These are phyloP conservation scores for Platycheirus albimanus DNA, from an alignment of 2,888 invertebrate genomes.

Conservation along the genomic window DNA sequence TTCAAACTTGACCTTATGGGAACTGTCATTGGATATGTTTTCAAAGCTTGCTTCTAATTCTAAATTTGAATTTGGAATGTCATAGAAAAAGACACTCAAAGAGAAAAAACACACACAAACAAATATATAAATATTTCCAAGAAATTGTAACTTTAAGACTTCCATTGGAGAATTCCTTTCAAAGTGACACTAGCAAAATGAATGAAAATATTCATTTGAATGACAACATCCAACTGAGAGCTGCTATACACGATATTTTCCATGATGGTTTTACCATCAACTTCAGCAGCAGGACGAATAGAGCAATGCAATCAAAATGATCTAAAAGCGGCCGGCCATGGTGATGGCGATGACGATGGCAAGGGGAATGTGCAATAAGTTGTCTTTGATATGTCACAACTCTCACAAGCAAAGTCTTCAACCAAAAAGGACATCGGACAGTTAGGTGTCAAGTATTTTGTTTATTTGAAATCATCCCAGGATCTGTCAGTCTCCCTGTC, in stretches of 20 bases:
- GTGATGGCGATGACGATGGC: neutral
- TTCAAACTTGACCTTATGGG: no score
- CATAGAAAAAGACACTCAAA: slow-evolving; percentile 22
- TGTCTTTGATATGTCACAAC: slow-evolving; percentile 67
- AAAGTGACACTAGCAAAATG: slow-evolving; percentile 38
- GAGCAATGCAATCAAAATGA: slow-evolving; percentile 42
- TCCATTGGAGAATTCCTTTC: slow-evolving; percentile 9
- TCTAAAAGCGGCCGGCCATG: slow-evolving; percentile 4
- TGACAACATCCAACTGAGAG: slow-evolving; percentile 43
- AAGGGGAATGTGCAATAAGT: slow-evolving; percentile 55
- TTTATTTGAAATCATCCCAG: slow-evolving; percentile 61
- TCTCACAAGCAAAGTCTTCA: slow-evolving; percentile 44
- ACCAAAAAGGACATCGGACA: slow-evolving; percentile 61
- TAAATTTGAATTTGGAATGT: slow-evolving; percentile 20
- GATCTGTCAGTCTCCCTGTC: slow-evolving; percentile 21
- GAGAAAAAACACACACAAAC: neutral
- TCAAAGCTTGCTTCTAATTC: neutral
- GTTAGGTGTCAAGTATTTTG: slow-evolving; percentile 67
- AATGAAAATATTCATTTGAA: slow-evolving; percentile 52
- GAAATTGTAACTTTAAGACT: slow-evolving; percentile 42
- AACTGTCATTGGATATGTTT: no score
- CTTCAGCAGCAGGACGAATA: neutral
- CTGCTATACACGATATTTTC: slow-evolving; percentile 7
- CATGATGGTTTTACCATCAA: slow-evolving; percentile 16
- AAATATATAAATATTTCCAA: neutral